Evolutionary conservation across 1,140 invertebrate genomes (phyloP).

Genomic region (Panagrolaimus sp.): DNA sequence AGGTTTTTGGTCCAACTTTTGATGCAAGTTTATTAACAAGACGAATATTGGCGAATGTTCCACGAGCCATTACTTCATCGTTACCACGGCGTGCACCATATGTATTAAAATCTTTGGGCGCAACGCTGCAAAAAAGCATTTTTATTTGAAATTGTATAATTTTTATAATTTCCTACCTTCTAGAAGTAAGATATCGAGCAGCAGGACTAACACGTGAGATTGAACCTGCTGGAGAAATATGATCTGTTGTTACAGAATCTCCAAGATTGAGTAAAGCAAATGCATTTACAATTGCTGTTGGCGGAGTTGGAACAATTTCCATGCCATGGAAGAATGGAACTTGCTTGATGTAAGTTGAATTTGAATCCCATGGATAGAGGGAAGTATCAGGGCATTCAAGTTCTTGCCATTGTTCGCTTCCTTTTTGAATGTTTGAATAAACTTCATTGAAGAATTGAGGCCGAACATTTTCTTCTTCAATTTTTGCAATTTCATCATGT

Average conservation of each 20-base stretch:
- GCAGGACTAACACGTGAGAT: constrained; percentile 90
- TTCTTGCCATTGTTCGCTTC: constrained; percentile 78
- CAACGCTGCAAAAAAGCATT: constrained; percentile 66
- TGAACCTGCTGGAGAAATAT: constrained; percentile 94
- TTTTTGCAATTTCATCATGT: constrained; percentile 74
- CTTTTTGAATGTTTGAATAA: constrained; percentile 70
- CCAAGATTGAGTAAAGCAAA: constrained; percentile 73
- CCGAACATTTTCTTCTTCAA: constrained; percentile 82
- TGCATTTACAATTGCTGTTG: constrained; percentile 64
- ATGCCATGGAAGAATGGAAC: constrained; percentile 92
- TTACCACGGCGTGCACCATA: constrained; percentile 93
- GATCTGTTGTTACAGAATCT: constrained; percentile 67
- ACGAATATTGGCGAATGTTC: constrained; percentile 96
- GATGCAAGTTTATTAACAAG: constrained; percentile 83
- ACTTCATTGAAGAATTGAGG: constrained; percentile 96
- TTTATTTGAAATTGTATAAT: neutral
- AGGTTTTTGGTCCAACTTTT: constrained; percentile 77
- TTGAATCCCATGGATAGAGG: constrained; percentile 83
- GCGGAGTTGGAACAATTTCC: constrained; percentile 60
- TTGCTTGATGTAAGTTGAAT: constrained; percentile 89
- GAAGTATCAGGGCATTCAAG: constrained; percentile 74
- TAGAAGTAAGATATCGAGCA: constrained; percentile 70
- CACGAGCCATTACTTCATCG: constrained; percentile 85
- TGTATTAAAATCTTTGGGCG: constrained; percentile 90
- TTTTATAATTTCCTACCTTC: constrained; percentile 17